Evolutionary conservation across 2,888 invertebrate genomes (phyloP).

Genomic region (Fragum fragum): DNA sequence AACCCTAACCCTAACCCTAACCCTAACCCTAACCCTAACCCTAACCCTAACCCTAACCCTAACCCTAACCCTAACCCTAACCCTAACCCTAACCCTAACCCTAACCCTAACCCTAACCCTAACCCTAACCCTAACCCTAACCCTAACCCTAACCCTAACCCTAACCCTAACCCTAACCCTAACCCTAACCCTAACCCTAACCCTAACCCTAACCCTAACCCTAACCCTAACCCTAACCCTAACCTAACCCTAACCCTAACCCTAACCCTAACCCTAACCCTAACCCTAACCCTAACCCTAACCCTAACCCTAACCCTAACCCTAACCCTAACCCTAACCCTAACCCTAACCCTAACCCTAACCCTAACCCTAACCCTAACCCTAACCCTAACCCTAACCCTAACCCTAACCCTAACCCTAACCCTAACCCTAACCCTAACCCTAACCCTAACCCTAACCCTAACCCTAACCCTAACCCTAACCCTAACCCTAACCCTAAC

Average conservation of each 20-base stretch:
- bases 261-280: slow-evolving; percentile 71
- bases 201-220: slow-evolving; percentile 53
- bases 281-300: slow-evolving; percentile 66
- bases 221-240: slow-evolving; percentile 59
- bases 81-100: slow-evolving; percentile 63
- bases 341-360: slow-evolving; percentile 60
- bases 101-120: slow-evolving; percentile 52
- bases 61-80: slow-evolving; percentile 73
- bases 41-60: slow-evolving; percentile 71
- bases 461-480: slow-evolving; percentile 71
- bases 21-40: slow-evolving; percentile 68
- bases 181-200: slow-evolving; percentile 50
- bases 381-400: slow-evolving; percentile 67
- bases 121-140: slow-evolving; percentile 56
- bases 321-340: slow-evolving; percentile 56
- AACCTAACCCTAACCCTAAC: no score
- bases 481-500: slow-evolving; percentile 63
- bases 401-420: slow-evolving; percentile 65
- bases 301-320: slow-evolving; percentile 66
- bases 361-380: slow-evolving; percentile 66
- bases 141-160: slow-evolving; percentile 63
- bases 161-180: slow-evolving; percentile 53
- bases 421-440: slow-evolving; percentile 65
- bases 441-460: slow-evolving; percentile 69
- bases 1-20: slow-evolving; percentile 62